Conservation (phyloP, 2,797 vertebrate species). For the Otus scops region DNA sequence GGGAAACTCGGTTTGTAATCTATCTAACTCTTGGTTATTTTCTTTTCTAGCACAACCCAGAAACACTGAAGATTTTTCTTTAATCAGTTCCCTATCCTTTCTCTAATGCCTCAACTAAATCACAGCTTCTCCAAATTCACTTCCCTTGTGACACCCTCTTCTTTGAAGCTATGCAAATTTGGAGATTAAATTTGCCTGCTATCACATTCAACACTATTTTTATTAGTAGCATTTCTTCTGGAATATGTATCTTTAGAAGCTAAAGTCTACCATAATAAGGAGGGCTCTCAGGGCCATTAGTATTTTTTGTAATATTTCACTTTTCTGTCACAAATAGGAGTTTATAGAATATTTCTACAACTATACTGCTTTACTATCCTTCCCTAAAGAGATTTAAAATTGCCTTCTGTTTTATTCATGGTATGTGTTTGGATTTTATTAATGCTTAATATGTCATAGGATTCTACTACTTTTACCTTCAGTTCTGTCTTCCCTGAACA, state of each 20-base stretch:
- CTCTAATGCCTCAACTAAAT: neutral
- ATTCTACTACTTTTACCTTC: neutral
- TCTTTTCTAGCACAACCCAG: neutral
- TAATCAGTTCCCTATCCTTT: neutral
- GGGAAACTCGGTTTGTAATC: neutral
- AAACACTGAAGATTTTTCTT: neutral
- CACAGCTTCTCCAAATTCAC: neutral
- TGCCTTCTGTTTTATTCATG: conserved; percentile 15
- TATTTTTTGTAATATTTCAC: neutral
- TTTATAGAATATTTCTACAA: neutral
- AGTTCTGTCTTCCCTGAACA: neutral
- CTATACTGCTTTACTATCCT: neutral
- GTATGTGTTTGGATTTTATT: neutral
- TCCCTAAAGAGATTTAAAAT: conserved; percentile 16
- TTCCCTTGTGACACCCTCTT: neutral
- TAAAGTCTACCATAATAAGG: neutral
- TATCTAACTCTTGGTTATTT: neutral
- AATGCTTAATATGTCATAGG: neutral
- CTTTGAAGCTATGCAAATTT: neutral
- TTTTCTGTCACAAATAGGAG: neutral
- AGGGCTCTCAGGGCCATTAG: neutral
- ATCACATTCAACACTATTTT: neutral
- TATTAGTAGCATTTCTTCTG: neutral
- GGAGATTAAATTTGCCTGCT: neutral
- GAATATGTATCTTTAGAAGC: neutral